Evolutionary conservation across 2,888 invertebrate species (phyloP).

Genomic region (Acleris laterana): DNA sequence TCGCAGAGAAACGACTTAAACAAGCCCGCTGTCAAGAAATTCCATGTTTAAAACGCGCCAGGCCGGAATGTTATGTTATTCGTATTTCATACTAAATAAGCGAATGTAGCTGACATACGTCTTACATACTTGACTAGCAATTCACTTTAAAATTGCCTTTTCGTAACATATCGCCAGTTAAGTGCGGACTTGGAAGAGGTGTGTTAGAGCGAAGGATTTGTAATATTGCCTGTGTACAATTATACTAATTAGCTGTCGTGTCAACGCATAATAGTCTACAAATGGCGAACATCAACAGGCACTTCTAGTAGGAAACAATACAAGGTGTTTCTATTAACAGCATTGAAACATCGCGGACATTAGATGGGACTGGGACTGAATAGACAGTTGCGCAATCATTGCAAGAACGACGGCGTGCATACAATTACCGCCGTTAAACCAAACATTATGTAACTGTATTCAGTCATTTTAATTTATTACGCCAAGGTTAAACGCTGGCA

Average conservation of each 20-base stretch:
- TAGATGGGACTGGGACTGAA: slow-evolving; percentile 57
- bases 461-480: slow-evolving; percentile 21
- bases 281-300: slow-evolving; percentile 16
- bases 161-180: slow-evolving; percentile 11
- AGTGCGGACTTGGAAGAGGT: neutral
- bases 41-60: slow-evolving; percentile 26
- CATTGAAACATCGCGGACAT: slow-evolving; percentile 65
- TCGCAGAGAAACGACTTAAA: slow-evolving; percentile 34
- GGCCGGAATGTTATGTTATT: slow-evolving; percentile 29
- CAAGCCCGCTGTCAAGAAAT: slow-evolving; percentile 28
- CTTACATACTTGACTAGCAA: slow-evolving; percentile 12
- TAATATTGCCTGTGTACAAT: slow-evolving; percentile 15
- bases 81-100: slow-evolving; percentile 29
- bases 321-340: slow-evolving; percentile 51
- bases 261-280: slow-evolving; percentile 8
- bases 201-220: slow-evolving; percentile 6
- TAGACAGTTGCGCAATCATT: slow-evolving; percentile 63
- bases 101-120: slow-evolving; percentile 4
- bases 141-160: slow-evolving; percentile 18
- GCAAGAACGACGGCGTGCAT: slow-evolving; percentile 49
- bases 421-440: slow-evolving; percentile 36
- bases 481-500: slow-evolving; percentile 14
- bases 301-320: slow-evolving; percentile 42
- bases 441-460: slow-evolving; percentile 33
- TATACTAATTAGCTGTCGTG: slow-evolving; percentile 18